Conservation (phyloP, 2,113 vertebrate genomes). For the Phaethornis superciliosus region DNA sequence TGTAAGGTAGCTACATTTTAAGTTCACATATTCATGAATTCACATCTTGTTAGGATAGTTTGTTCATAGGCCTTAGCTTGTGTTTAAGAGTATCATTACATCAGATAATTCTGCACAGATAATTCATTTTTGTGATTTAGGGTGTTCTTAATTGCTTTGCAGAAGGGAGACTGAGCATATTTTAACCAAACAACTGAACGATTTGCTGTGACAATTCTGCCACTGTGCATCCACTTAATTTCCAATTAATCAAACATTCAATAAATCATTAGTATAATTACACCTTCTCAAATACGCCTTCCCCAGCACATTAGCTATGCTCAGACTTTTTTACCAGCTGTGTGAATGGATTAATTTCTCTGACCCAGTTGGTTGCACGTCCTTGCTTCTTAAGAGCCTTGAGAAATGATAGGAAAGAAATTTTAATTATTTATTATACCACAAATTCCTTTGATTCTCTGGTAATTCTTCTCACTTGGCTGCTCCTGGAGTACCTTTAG, state of each 20-base stretch:
- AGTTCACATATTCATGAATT: neutral
- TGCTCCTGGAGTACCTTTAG: conserved; percentile 69
- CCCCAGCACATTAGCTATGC: conserved; percentile 69
- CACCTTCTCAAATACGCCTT: conserved; percentile 71
- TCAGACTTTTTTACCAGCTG: conserved; percentile 44
- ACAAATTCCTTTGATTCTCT: conserved; percentile 54
- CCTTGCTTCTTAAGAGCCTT: conserved; percentile 64
- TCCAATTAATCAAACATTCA: conserved; percentile 85
- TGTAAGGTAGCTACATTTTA: neutral
- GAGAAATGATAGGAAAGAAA: conserved; percentile 72
- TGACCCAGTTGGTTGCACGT: conserved; percentile 72
- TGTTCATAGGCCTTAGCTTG: neutral
- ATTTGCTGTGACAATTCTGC: conserved; percentile 81
- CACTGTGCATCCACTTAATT: conserved; percentile 80
- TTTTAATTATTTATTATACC: conserved; percentile 78
- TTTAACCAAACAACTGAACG: conserved; percentile 79
- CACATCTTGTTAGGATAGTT: neutral
- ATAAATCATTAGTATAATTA: conserved; percentile 86
- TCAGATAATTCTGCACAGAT: conserved; percentile 1
- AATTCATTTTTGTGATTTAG: conserved; percentile 71
- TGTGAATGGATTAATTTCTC: conserved; percentile 71
- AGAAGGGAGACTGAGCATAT: conserved; percentile 73
- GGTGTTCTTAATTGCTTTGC: conserved; percentile 77
- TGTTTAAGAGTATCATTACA: neutral
- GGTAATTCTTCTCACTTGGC: conserved; percentile 54